These are phyloP conservation scores for Saimiri boliviensis DNA, from an alignment of 2,113 vertebrate species.

Conservation along the genomic window DNA sequence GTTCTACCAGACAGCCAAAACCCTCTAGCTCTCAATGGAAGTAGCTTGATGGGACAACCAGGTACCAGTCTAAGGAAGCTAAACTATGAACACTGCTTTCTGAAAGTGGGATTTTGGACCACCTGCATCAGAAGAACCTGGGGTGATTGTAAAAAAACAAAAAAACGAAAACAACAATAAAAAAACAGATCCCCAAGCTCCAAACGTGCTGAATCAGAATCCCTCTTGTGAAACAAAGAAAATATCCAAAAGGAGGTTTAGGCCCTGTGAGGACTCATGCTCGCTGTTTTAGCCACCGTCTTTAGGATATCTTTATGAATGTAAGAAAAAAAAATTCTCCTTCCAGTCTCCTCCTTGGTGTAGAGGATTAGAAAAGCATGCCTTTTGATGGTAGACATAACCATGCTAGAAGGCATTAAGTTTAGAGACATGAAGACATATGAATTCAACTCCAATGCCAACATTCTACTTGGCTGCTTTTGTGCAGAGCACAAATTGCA, in stretches of 20 bases:
- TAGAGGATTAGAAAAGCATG: background rate
- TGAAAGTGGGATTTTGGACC: background rate
- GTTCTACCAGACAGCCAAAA: background rate
- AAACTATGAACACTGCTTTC: background rate
- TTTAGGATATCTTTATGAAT: background rate
- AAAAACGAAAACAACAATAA: too few relatives aligned
- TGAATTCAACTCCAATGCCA: background rate
- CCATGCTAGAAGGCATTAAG: background rate
- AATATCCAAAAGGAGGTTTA: background rate
- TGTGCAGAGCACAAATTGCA: too few relatives aligned
- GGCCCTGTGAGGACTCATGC: background rate
- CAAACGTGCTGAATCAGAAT: background rate
- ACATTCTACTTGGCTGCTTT: background rate
- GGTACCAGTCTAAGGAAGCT: background rate
- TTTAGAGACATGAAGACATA: background rate
- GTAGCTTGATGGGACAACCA: background rate
- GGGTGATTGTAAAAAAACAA: background rate
- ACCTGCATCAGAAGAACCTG: background rate
- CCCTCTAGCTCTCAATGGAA: background rate
- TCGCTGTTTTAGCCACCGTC: background rate
- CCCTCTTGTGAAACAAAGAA: background rate
- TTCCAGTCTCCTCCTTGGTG: fast-evolving
- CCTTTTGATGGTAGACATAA: background rate
- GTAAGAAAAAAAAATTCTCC: background rate
- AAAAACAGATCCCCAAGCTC: background rate